Evolutionary conservation across 2,113 vertebrate species (phyloP), one percentile per base, ranked within the genome.

Genomic region (Loxodonta africana): DNA sequence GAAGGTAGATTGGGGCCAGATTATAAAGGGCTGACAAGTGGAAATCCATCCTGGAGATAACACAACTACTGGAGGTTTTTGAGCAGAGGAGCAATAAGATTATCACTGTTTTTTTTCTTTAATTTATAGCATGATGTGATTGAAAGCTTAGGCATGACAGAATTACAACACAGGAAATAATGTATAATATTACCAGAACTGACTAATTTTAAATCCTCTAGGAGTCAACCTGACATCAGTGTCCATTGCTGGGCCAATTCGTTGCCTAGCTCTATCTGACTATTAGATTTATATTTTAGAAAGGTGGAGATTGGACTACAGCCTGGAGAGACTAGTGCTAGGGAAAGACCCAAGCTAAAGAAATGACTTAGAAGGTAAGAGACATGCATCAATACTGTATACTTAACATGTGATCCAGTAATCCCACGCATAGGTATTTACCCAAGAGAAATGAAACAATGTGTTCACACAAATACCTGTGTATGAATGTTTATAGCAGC

Each of bases 181-280:
- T 37, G 5, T 83, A 65, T 28, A 51, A 2, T 33, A 3, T 91
- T 88, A 60, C 2, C 76, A 44, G 78, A 80, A 74, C 6, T 86
- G 63, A 69, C 48, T 63, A 88, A 53, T 76, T 96, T 88, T 18
- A 95, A 96, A 77, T 69, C 67, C 11, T 94, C 17, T 5, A 41
- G 82, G 76, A 80, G 53, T n/a, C 81, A 90, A 20, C 18, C 76
- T 87, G 67, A 26, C 30, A 5, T 86, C 17, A 76, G 37, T 87
- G 2, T 92, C 46, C 81, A 0, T 92, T 76, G 46, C 26, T 96
- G 78, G 73, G 33, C n/a, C 37, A 23, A 0, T 76, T 92, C 15
- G 15, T 26, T 87, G 53, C n/a, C 63, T 83, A 26, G 82, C 46
- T 93, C 60, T 48, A 0, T 90, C 21, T 82, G n/a, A 62, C 41